These are phyloP conservation scores for Limnephilus marmoratus DNA, from an alignment of 2,888 invertebrate genomes.

Conservation along the genomic window DNA sequence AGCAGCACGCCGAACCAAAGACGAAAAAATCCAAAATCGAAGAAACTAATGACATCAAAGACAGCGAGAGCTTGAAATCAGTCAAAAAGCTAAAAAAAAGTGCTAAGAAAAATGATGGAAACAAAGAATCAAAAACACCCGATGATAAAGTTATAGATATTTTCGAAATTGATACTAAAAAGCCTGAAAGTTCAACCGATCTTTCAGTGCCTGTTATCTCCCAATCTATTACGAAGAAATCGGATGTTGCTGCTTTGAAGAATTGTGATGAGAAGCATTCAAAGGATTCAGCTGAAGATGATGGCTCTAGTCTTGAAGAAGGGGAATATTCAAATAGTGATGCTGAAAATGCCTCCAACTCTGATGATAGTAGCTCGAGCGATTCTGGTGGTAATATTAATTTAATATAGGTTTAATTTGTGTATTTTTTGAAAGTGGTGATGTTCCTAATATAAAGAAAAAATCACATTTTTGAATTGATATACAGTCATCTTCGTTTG, in stretches of 20 bases:
- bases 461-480: background rate
- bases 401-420: background rate
- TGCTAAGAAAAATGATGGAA: background rate
- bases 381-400: conserved; percentile 39
- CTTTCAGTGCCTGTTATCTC: background rate
- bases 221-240: background rate
- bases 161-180: conserved; percentile 5
- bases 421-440: background rate
- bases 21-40: conserved; percentile 48
- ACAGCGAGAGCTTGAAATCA: conserved; percentile 7
- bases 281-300: conserved; percentile 47
- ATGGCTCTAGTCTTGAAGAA: conserved; percentile 76
- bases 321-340: conserved; percentile 82
- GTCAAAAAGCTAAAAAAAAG: background rate
- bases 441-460: background rate
- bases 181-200: background rate
- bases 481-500: too few relatives aligned
- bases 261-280: background rate
- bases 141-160: background rate
- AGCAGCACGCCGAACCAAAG: conserved; percentile 57
- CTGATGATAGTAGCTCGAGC: conserved; percentile 70
- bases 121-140: background rate
- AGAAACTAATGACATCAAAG: conserved; percentile 66
- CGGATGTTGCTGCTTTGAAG: conserved; percentile 50
- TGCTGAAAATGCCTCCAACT: conserved; percentile 69